Base-by-base conservation (phyloP, 2,113 vertebrate genomes). In the Nycticryphes semicollaris region DNA sequence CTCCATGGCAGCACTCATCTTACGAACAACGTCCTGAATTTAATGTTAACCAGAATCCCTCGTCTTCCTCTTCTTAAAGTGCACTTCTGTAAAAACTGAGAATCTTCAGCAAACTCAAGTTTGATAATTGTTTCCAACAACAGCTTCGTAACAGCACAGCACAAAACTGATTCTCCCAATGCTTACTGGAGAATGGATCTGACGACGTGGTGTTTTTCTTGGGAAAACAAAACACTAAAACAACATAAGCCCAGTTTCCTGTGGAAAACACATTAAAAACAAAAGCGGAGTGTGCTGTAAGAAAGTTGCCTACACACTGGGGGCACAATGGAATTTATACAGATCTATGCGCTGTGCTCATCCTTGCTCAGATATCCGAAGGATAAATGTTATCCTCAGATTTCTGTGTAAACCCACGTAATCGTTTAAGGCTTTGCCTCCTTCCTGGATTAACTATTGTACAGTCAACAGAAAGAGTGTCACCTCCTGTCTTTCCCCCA, bases 311-410 rank as follows among this genome's bases (percentile, higher is more conserved):
- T 89, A 84, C 75, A 67, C 57, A 66, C 67, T 18, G 12, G 90
- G 28, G 95, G 93, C 93, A 94, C 84, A 93, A 69, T 47, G 73
- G 91, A 76, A 91, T 93, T 68, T 89, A 66, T 85, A 93, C 74
- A 96, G 91, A 95, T 82, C 85, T 89, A 74, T 68, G 81, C 0
- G 83, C 93, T 94, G 89, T 79, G 48, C 45, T 95, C 76, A 87
- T 67, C 89, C 94, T 94, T 83, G 91, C 81, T 96, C 91, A 86
- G 68, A 59, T 59, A 95, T 82, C 86, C 69, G 78, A 87, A 97
- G 96, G 94, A 96, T 97, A 97, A 97, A 97, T 97, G 87, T 91
- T 97, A 96, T 89, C 96, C 96, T 94, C 84, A 87, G 86, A 97
- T 95, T 62, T 92, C 87, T 92, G 51, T 96, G 91, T 96, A 97